Evolutionary conservation across 1,140 invertebrate species (phyloP), one percentile per base, ranked within the genome.

Genomic region (Forficula auricularia): DNA sequence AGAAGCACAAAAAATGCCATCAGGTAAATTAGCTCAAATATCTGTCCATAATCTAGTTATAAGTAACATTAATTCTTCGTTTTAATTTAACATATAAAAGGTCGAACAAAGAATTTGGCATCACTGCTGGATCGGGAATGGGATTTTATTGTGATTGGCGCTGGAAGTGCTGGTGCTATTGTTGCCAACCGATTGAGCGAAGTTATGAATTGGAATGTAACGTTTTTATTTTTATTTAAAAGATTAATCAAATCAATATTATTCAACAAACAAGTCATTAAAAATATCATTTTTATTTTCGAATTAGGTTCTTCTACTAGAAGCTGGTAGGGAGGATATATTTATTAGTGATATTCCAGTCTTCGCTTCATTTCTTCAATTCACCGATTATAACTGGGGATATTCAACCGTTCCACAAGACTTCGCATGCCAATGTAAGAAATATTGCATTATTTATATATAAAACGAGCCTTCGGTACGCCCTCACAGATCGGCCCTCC

Each of bases 121-220:
- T 27, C 22, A 4, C 22, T 27, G 56, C 0, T 43, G 48, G 45
- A 39, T 49, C 68, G 68, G 42, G 73, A 77, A 54, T 86, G 84
- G 63, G 81, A 84, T 57, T 86, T 84, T 51, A 72, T 85, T 52
- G 72, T 85, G 52, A 71, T 94, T 32, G 90, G 90, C 13, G 87
- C 79, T 3, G 84, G 83, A 3, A 87, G 84, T 3, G 85, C 88
- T 0, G 90, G 89, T 13, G 83, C 84, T 6, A 88, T 94, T 13
- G 64, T 95, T 20, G 88, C 89, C 6, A 88, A 80, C 40, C 71
- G 89, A 30, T 64, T 95, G 33, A 85, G 86, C 0, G 82, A 85
- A 57, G 62, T 80, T n/a, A 58, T 67, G 39, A 79, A 83, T 54
- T 82, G 80, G 77, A 80, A 73, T 1, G 77, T 89, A 1, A 57